A percentile compares a stretch with the other conserved stretches of the same genome.
Evolutionary conservation across 53 echinoderm and acorn worm species (phyloP).

Genomic region (Temnopleurus reevesii): DNA sequence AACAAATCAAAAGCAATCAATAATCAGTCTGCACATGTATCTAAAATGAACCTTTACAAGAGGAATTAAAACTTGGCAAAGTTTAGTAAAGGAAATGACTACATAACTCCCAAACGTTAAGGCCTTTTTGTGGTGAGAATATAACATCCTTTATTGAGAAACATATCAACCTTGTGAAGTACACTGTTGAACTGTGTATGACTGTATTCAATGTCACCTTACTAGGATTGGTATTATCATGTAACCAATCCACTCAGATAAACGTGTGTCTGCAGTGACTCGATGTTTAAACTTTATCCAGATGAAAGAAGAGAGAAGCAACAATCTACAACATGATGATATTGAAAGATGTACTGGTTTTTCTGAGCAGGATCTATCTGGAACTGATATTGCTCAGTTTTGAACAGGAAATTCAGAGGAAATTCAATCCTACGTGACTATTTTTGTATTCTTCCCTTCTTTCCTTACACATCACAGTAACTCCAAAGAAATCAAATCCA

Average conservation of each 20-base stretch:
- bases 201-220: no score
- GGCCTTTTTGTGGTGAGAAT: conserved; percentile 11
- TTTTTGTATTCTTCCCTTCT: not conserved
- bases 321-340: no score
- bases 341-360: no score
- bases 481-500: not conserved
- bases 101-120: not conserved
- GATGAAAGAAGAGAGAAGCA: no score
- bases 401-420: not conserved
- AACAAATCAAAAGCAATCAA: not conserved
- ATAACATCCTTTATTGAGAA: conserved; percentile 12
- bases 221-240: no score
- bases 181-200: no score
- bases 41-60: not conserved
- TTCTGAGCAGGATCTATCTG: not conserved
- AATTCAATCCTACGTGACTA: not conserved
- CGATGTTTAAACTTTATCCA: no score
- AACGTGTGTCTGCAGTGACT: no score
- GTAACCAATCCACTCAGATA: no score
- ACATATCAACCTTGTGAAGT: not conserved
- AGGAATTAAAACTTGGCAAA: conserved; percentile 4
- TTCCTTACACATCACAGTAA: not conserved
- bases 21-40: no score
- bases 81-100: conserved; percentile 45
- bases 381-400: not conserved